Conservation (phyloP, 2,797 vertebrate genomes). For the Propithecus deckenii region DNA sequence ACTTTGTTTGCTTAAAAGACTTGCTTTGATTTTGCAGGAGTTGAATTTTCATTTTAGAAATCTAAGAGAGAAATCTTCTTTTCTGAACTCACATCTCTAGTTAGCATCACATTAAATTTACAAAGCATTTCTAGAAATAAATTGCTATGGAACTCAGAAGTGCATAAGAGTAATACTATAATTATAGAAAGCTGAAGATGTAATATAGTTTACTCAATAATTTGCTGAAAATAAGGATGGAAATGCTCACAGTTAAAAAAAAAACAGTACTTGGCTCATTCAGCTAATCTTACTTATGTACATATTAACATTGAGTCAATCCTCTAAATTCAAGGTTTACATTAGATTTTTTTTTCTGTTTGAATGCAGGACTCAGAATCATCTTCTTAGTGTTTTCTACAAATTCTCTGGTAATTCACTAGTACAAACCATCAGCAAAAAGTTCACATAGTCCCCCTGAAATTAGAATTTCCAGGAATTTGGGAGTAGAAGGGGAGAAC, state of each 20-base stretch:
- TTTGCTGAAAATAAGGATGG: not conserved
- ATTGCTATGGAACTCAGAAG: constrained; percentile 1
- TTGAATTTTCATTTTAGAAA: not conserved
- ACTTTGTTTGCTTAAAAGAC: not conserved
- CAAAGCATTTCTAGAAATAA: constrained; percentile 40
- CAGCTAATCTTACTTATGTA: not conserved
- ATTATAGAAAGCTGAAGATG: constrained; percentile 35
- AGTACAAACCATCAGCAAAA: not conserved
- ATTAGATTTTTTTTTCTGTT: not conserved
- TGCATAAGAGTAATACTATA: not conserved
- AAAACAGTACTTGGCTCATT: not conserved
- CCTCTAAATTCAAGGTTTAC: not conserved
- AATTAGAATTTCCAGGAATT: not conserved
- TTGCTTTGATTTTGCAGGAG: not conserved
- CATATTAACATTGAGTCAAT: not conserved
- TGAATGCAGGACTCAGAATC: not conserved
- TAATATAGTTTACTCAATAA: not conserved
- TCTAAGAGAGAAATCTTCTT: not conserved
- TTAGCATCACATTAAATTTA: constrained; percentile 23
- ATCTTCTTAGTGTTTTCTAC: not conserved
- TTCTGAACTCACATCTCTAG: not conserved
- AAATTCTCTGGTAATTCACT: not conserved
- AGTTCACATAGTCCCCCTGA: not conserved
- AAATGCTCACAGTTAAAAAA: not conserved
- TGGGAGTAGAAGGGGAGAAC: accelerated